Base-by-base conservation (phyloP, 1,140 invertebrate species). In the Penaeus indicus region DNA sequence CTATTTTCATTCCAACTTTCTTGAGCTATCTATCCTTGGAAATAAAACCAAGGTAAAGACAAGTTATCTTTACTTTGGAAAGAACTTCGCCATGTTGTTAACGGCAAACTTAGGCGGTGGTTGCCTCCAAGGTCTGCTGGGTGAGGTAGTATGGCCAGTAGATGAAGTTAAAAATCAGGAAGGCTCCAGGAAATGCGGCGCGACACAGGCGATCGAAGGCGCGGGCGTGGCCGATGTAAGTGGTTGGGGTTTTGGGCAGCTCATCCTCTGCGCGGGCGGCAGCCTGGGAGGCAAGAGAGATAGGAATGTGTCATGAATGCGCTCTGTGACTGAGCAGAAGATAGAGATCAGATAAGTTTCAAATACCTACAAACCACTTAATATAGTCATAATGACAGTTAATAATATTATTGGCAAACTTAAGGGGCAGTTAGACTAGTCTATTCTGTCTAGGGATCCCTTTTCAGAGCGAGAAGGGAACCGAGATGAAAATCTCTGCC, bases 111-210 rank as follows among this genome's bases (percentile, higher is more conserved):
- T 61, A 47, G 60, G 21, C 32, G 63, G 27, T 64, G 32, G 69
- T 62, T 60, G 38, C 22, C 77, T 16, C 38, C 7, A 22, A 3
- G 79, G 54, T 61, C 63, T 89, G 88, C 77, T 88, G 85, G 78
- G 85, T 85, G 83, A 91, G 84, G 72, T 89, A 91, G 88, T 90
- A 90, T 19, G 88, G 90, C 96, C 97, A 97, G 91, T 97, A 97
- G 75, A 97, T 94, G 77, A 96, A 93, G 91, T 97, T 97, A 92
- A 97, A 97, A 72, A 97, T 94, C 1, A 97, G 91, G 92, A 97
- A 97, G 1, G 95, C 93, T 3, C 95, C 91, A 0, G 97, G 97
- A 92, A 97, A 97, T 4, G 96, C 92, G 25, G 96, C 93, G 60
- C 97, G 94, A 42, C 96, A 96, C 18, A 96, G 94, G 91, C 94